Percentiles rank a stretch among this genome's conserved stretches.
Evolutionary conservation across 2,888 invertebrate species (phyloP).

Genomic region (Pomacea canaliculata): DNA sequence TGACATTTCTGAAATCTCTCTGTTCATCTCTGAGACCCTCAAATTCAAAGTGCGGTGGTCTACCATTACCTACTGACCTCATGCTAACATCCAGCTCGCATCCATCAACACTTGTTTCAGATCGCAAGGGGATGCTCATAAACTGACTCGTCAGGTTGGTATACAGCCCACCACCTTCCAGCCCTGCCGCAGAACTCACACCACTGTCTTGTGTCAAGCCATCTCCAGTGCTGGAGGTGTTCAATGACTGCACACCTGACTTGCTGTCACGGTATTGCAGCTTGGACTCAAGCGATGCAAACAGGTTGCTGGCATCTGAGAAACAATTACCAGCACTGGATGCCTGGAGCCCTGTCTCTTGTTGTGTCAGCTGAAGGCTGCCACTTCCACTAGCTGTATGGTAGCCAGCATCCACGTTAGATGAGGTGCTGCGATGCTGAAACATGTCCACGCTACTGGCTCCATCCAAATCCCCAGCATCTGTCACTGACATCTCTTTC

Average conservation of each 20-base stretch:
- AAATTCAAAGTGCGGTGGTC: neutral
- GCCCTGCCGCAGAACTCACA: neutral
- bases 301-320: no score
- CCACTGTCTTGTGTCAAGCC: neutral
- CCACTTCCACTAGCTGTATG: slow-evolving; percentile 56
- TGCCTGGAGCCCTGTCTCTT: slow-evolving; percentile 38
- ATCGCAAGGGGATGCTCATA: slow-evolving; percentile 46
- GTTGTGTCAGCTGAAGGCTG: slow-evolving; percentile 59
- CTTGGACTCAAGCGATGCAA: neutral
- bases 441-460: slow-evolving; percentile 43
- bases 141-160: slow-evolving; percentile 54
- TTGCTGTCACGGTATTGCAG: neutral
- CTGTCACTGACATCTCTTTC: slow-evolving; percentile 17
- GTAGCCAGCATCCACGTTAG: slow-evolving; percentile 65
- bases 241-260: neutral
- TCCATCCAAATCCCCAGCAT: slow-evolving; percentile 40
- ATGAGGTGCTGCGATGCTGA: slow-evolving; percentile 40
- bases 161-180: slow-evolving; percentile 24
- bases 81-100: slow-evolving; percentile 18
- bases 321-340: neutral
- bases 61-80: neutral
- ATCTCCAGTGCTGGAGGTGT: neutral
- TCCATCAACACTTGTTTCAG: slow-evolving; percentile 29
- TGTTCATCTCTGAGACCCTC: neutral
- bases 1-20: neutral